Evolutionary conservation across 2,888 invertebrate genomes (phyloP).

Genomic region (Rhagium mordax): DNA sequence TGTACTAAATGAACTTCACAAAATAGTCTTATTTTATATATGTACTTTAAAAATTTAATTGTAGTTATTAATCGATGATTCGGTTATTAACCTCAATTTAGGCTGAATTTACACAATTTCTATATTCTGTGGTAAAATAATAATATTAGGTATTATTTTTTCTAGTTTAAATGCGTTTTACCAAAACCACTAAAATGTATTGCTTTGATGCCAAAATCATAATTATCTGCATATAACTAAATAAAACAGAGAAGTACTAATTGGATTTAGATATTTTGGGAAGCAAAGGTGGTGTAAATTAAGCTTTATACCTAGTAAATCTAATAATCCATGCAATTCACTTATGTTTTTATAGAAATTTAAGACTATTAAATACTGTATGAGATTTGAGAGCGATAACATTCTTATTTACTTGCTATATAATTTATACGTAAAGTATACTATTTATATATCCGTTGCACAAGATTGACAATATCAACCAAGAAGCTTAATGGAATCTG

Average conservation of each 20-base stretch:
- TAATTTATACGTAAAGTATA: too few species aligned
- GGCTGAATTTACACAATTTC: background rate
- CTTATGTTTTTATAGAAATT: background rate
- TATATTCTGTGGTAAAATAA: background rate
- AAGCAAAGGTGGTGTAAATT: background rate
- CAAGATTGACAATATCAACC: too few species aligned
- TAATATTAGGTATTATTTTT: too few species aligned
- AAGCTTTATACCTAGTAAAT: background rate
- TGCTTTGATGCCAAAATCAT: background rate
- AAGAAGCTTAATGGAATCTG: too few species aligned
- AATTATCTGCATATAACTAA: background rate
- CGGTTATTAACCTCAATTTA: background rate
- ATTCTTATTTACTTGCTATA: background rate
- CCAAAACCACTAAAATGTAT: too few species aligned
- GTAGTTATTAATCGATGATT: background rate
- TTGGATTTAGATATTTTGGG: background rate
- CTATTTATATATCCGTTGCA: too few species aligned
- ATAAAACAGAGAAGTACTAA: background rate
- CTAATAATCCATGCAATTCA: background rate
- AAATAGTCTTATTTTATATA: background rate
- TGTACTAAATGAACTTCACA: background rate
- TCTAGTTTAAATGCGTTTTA: too few species aligned
- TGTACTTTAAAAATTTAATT: background rate
- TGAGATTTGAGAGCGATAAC: background rate
- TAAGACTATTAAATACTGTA: background rate